Evolutionary conservation across 2,888 invertebrate species (phyloP).

Genomic region (Napeogenes inachia): DNA sequence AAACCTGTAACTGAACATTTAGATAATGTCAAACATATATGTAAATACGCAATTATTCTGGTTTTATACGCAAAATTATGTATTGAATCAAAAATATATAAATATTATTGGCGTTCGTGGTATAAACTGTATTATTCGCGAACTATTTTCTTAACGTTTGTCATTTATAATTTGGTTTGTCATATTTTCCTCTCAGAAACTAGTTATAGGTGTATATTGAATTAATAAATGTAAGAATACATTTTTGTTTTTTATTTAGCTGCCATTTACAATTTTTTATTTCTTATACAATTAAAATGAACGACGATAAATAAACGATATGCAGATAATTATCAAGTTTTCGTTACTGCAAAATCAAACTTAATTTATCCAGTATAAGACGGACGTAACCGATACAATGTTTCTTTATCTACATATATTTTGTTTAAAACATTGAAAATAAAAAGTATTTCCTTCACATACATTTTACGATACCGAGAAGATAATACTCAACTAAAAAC

Average conservation of each 20-base stretch:
- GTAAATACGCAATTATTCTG: constrained; percentile 26
- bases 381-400: no score
- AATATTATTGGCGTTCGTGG: constrained; percentile 18
- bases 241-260: constrained; percentile 26
- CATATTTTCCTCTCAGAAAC: constrained; percentile 59
- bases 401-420: no score
- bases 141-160: constrained; percentile 32
- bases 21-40: constrained; percentile 14
- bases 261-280: background rate
- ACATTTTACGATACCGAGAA: no score
- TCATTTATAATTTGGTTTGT: constrained; percentile 40
- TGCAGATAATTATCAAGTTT: no score
- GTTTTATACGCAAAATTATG: constrained; percentile 18
- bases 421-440: no score
- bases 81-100: constrained; percentile 28
- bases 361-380: no score
- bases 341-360: no score
- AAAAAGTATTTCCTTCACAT: no score
- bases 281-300: no score
- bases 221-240: constrained; percentile 65
- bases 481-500: no score
- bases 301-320: no score
- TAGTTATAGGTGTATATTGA: constrained; percentile 74
- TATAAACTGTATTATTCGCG: constrained; percentile 27
- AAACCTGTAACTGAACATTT: background rate